These are phyloP conservation scores for Dolichallabes microphthalmus DNA, from an alignment of 2,113 vertebrate species.

Conservation along the genomic window DNA sequence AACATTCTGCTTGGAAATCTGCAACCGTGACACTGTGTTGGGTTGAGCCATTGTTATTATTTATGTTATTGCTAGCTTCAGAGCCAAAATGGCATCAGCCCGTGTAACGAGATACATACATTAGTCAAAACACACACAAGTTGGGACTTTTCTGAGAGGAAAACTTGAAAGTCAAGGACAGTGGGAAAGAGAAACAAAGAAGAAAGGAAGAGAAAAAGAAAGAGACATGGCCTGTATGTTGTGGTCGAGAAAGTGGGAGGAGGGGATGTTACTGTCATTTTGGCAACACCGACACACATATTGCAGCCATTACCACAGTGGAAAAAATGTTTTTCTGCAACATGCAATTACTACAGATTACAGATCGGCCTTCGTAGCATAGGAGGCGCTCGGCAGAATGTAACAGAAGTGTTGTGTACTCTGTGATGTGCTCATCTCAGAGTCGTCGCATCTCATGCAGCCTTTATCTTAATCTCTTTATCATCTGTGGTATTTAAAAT, in stretches of 20 bases:
- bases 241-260: slow-evolving; percentile 58
- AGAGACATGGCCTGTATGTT: slow-evolving; percentile 41
- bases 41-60: slow-evolving; percentile 13
- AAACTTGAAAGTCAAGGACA: slow-evolving; percentile 57
- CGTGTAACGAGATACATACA: slow-evolving; percentile 26
- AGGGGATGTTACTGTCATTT: slow-evolving; percentile 71
- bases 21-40: background rate
- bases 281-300: slow-evolving; percentile 77
- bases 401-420: slow-evolving; percentile 60
- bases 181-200: slow-evolving; percentile 15
- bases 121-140: slow-evolving; percentile 22
- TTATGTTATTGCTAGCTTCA: slow-evolving; percentile 22
- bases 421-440: background rate
- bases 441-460: slow-evolving; percentile 32
- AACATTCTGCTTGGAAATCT: background rate
- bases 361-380: slow-evolving; percentile 76
- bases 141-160: slow-evolving; percentile 29
- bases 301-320: slow-evolving; percentile 80
- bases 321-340: slow-evolving; percentile 81
- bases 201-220: slow-evolving; percentile 5
- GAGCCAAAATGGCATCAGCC: slow-evolving; percentile 9
- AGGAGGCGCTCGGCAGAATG: slow-evolving; percentile 70
- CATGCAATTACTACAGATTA: slow-evolving; percentile 83
- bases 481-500: background rate
- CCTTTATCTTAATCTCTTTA: background rate